Percentiles rank a stretch among this genome's conserved stretches.
These are phyloP conservation scores for Phrynocephalus forsythii DNA, from an alignment of 2,797 vertebrate genomes.

Conservation along the genomic window DNA sequence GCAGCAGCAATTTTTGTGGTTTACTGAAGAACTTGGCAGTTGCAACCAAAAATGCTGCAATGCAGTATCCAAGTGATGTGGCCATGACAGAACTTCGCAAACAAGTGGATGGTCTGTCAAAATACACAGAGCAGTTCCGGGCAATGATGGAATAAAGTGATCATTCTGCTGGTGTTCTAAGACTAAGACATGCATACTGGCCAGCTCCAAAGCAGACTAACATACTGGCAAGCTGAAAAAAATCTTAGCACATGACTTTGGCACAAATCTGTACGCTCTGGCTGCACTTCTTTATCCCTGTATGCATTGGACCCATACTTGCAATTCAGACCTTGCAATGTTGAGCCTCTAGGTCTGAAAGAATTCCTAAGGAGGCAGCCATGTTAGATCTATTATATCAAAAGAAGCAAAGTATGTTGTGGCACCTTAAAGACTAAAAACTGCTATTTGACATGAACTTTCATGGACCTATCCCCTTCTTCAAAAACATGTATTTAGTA, in stretches of 20 bases:
- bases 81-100: slow-evolving; percentile 80
- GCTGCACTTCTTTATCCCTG: too few species aligned
- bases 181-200: rapidly evolving
- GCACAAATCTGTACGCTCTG: background rate
- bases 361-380: too few species aligned
- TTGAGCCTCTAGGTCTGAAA: background rate
- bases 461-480: too few species aligned
- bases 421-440: too few species aligned
- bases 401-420: too few species aligned
- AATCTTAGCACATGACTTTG: background rate
- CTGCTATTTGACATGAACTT: too few species aligned
- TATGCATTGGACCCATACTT: background rate
- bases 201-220: background rate
- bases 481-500: too few species aligned
- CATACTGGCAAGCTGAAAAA: background rate
- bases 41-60: slow-evolving; percentile 89
- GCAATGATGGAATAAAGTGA: slow-evolving; percentile 78
- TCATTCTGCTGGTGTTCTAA: background rate
- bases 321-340: background rate
- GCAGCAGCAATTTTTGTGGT: slow-evolving; percentile 89
- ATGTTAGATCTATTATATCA: too few species aligned
- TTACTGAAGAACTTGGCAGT: slow-evolving; percentile 91
- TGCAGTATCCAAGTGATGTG: slow-evolving; percentile 80
- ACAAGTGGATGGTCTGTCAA: slow-evolving; percentile 81
- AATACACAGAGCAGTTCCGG: slow-evolving; percentile 85